Conservation (phyloP, 1,140 invertebrate species). For the Drosophila burlai region DNA sequence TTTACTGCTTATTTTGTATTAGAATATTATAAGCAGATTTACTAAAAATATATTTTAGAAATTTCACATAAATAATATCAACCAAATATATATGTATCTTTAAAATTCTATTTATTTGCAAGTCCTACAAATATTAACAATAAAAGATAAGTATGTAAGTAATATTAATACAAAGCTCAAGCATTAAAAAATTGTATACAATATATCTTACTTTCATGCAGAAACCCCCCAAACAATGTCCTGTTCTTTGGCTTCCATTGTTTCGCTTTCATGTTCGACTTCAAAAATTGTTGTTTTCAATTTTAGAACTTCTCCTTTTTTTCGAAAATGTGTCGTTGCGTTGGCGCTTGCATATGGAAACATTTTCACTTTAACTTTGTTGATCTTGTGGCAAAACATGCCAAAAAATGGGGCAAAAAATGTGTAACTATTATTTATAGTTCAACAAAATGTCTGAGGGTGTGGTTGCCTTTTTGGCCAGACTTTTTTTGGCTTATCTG, state of each 20-base stretch:
- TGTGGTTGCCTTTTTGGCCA: slow-evolving; percentile 20
- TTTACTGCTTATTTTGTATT: too few relatives aligned
- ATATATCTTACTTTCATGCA: neutral
- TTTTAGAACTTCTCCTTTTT: neutral
- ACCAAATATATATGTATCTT: too few relatives aligned
- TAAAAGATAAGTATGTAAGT: too few relatives aligned
- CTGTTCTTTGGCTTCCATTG: slow-evolving; percentile 1
- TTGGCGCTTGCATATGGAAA: slow-evolving; percentile 36
- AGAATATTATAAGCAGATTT: too few relatives aligned
- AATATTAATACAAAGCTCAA: neutral
- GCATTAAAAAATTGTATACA: neutral
- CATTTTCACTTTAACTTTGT: slow-evolving; percentile 45
- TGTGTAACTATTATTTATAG: slow-evolving; percentile 60
- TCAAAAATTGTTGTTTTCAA: slow-evolving; percentile 20
- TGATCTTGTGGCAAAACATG: slow-evolving; percentile 44
- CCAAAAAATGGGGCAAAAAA: slow-evolving; percentile 24
- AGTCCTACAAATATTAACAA: too few relatives aligned
- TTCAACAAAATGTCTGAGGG: slow-evolving; percentile 46
- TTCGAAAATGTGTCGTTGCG: slow-evolving; percentile 17
- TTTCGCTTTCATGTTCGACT: neutral
- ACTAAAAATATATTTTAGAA: too few relatives aligned
- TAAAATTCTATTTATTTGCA: too few relatives aligned
- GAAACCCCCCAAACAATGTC: neutral
- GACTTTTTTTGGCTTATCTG: slow-evolving; percentile 44
- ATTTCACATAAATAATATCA: too few relatives aligned